Percentiles rank a stretch among this genome's conserved stretches.
These are phyloP conservation scores for Anarsia innoxiella DNA, from an alignment of 2,888 invertebrate species.

Conservation along the genomic window DNA sequence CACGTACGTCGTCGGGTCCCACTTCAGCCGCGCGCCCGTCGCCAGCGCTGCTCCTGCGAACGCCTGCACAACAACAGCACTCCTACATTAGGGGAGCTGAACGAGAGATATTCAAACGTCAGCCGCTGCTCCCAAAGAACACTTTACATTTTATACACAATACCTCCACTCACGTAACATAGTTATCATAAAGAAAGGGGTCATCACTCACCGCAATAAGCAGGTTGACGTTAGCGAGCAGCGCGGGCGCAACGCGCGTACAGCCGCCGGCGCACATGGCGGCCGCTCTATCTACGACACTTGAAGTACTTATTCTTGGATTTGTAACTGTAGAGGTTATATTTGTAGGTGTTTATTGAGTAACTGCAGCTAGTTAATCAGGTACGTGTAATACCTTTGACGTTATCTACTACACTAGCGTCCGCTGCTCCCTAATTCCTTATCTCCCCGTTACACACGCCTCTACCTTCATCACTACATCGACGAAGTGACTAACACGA, in stretches of 20 bases:
- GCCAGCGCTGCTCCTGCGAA: slow-evolving; percentile 45
- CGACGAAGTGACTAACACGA: too few species aligned
- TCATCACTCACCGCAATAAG: slow-evolving; percentile 49
- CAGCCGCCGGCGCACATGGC: slow-evolving; percentile 23
- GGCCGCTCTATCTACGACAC: slow-evolving; percentile 3
- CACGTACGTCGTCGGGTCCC: slow-evolving; percentile 58
- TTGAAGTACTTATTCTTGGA: too few species aligned
- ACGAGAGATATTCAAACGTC: too few species aligned
- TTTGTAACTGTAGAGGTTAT: too few species aligned
- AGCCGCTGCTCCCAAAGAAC: too few species aligned
- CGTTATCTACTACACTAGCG: not conserved
- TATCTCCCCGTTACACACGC: slow-evolving; percentile 3
- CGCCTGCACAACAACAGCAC: slow-evolving; percentile 24
- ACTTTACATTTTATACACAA: too few species aligned
- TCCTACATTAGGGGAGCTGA: too few species aligned
- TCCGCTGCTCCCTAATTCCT: slow-evolving; percentile 1
- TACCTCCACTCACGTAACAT: too few species aligned
- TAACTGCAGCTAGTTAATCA: too few species aligned
- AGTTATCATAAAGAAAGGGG: too few species aligned
- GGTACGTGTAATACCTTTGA: slow-evolving; percentile 4
- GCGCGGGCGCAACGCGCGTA: slow-evolving; percentile 30
- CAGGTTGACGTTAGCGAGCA: slow-evolving; percentile 47
- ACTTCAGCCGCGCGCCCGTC: slow-evolving; percentile 53
- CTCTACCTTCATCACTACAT: too few species aligned
- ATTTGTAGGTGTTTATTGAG: too few species aligned